A percentile compares a stretch with the other conserved stretches of the same genome.
Evolutionary conservation across 2,797 vertebrate species (phyloP).

Genomic region (Gadopsis bispinosus): DNA sequence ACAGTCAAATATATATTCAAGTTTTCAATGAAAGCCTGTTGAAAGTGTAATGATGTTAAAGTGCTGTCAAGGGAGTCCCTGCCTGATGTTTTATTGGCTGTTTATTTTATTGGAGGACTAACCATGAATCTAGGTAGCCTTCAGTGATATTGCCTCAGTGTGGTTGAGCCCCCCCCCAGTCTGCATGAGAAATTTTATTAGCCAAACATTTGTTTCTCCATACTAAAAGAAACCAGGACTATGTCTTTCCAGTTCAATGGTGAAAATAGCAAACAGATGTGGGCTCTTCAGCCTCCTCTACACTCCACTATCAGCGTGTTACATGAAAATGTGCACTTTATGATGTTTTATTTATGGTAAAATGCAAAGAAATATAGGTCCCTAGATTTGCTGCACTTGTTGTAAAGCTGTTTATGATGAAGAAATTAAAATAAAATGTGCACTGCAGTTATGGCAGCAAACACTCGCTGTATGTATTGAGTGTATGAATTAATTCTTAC

Average conservation of each 20-base stretch:
- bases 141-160: conserved; percentile 80
- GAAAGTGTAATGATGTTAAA: conserved; percentile 85
- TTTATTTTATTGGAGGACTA: conserved; percentile 84
- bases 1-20: conserved; percentile 80
- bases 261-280: conserved; percentile 83
- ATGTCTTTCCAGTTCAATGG: conserved; percentile 74
- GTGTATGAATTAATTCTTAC: conserved; percentile 63
- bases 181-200: conserved; percentile 83
- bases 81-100: conserved; percentile 84
- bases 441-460: conserved; percentile 11
- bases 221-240: conserved; percentile 61
- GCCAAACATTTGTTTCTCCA: conserved; percentile 84
- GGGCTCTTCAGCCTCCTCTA: conserved; percentile 40
- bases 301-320: conserved; percentile 27
- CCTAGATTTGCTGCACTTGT: conserved; percentile 6
- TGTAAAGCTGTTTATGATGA: conserved; percentile 31
- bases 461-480: conserved; percentile 24
- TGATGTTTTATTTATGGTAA: conserved; percentile 44
- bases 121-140: conserved; percentile 83
- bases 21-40: conserved; percentile 82
- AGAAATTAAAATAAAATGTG: conserved; percentile 35
- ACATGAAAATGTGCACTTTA: conserved; percentile 38
- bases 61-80: conserved; percentile 78
- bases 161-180: conserved; percentile 74
- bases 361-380: conserved; percentile 6